These are phyloP conservation scores for Dasysyrphus tricinctus DNA, from an alignment of 2,888 invertebrate genomes.

Conservation along the genomic window DNA sequence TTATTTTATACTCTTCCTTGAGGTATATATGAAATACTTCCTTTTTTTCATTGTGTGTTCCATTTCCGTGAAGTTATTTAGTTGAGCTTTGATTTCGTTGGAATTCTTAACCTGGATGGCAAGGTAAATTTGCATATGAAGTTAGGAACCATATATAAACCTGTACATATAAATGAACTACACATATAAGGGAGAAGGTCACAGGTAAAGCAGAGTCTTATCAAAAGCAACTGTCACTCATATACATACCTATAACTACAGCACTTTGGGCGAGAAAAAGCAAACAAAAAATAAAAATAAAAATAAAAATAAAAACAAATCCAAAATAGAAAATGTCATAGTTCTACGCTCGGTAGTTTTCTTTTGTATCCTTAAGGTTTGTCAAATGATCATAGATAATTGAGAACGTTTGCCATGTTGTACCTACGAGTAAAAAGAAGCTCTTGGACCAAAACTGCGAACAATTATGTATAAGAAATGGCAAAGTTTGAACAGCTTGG, in stretches of 20 bases:
- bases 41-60: neutral
- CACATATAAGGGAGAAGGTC: neutral
- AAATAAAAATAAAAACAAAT: too few relatives aligned
- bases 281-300: neutral
- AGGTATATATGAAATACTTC: conserved; percentile 12
- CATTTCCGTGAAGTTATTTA: conserved; percentile 23
- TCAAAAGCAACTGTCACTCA: neutral
- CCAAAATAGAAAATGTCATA: neutral
- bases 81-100: conserved; percentile 20
- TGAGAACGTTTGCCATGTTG: too few relatives aligned
- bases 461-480: too few relatives aligned
- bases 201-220: neutral
- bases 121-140: neutral
- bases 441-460: too few relatives aligned
- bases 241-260: neutral
- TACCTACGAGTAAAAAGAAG: too few relatives aligned
- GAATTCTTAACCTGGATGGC: neutral
- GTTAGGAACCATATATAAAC: neutral
- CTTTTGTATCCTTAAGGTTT: neutral
- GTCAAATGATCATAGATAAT: neutral
- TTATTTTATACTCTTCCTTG: conserved; percentile 17
- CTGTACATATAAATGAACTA: neutral
- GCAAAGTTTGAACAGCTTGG: too few relatives aligned
- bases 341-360: too few relatives aligned
- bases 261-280: neutral